Evolutionary conservation across 2,888 invertebrate genomes (phyloP).

Genomic region (Prostheceraeus crozeri): DNA sequence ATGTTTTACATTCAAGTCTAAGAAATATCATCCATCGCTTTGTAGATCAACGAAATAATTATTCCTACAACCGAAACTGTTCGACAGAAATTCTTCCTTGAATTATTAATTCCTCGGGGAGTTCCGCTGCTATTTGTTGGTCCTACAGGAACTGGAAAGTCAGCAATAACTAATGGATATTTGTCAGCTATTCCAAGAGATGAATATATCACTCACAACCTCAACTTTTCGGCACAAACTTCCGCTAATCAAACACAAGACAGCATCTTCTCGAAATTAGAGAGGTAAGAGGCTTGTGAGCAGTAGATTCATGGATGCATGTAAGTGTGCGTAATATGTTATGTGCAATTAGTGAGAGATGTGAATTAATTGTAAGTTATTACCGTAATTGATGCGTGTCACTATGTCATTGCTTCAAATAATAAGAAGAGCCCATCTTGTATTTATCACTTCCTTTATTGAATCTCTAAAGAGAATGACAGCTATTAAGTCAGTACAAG

Average conservation of each 20-base stretch:
- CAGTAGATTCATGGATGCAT: not conserved
- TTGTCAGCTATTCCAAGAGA: constrained; percentile 49
- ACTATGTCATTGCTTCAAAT: no score
- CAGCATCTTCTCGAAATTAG: constrained; percentile 55
- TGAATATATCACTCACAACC: constrained; percentile 52
- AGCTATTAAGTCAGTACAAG: no score
- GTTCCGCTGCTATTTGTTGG: constrained; percentile 53
- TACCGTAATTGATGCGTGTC: no score
- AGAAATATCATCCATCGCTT: no score
- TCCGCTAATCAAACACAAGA: constrained; percentile 56
- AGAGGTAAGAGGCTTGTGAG: constrained; percentile 45
- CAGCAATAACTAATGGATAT: constrained; percentile 54
- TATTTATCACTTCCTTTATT: no score
- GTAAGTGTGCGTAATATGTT: no score
- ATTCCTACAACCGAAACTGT: constrained; percentile 50
- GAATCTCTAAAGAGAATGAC: no score
- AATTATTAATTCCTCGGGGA: constrained; percentile 53
- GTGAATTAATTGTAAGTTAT: no score
- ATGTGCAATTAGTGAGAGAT: no score
- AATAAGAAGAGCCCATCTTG: no score
- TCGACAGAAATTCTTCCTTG: constrained; percentile 51
- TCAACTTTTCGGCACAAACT: constrained; percentile 56
- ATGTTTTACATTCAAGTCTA: no score
- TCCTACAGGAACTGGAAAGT: constrained; percentile 55
- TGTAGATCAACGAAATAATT: constrained; percentile 55